Percentiles rank a stretch among this genome's conserved stretches.
Conservation (phyloP, 2,113 vertebrate genomes). For the Microtus pennsylvanicus region DNA sequence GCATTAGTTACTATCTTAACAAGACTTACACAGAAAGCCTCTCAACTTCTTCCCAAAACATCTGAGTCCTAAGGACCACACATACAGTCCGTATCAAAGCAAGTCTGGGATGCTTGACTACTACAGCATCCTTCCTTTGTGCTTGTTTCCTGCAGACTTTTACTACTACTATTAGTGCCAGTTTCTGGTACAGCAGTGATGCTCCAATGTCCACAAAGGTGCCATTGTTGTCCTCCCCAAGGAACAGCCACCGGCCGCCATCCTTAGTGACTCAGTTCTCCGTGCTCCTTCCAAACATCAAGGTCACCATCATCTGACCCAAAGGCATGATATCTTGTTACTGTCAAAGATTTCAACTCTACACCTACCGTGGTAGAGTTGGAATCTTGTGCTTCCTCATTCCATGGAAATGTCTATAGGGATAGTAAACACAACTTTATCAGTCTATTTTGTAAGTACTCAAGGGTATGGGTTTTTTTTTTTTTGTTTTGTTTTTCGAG, state of each 20-base stretch:
- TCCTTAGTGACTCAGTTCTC: not conserved
- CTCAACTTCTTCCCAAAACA: not conserved
- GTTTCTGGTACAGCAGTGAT: not conserved
- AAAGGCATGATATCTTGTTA: not conserved
- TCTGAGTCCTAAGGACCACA: not conserved
- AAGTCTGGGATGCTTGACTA: not conserved
- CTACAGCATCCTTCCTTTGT: not conserved
- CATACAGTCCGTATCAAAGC: not conserved
- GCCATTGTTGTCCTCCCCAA: no score
- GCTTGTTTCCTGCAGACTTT: not conserved
- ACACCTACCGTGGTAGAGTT: not conserved
- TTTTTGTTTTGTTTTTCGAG: no score
- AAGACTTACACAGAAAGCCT: not conserved
- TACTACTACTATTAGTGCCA: not conserved
- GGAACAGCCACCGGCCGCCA: not conserved
- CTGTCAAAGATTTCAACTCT: conserved; percentile 20
- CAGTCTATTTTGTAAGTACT: no score
- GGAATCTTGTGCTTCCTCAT: not conserved
- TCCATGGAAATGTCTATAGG: not conserved
- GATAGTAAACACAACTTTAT: not conserved
- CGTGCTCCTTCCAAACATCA: not conserved
- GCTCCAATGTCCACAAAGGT: not conserved
- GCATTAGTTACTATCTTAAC: not conserved
- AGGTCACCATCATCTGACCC: not conserved
- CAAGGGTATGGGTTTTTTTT: not conserved